Evolutionary conservation across 1,140 invertebrate species (phyloP), one percentile per base, ranked within the genome.

Genomic region (Aricia agestis): DNA sequence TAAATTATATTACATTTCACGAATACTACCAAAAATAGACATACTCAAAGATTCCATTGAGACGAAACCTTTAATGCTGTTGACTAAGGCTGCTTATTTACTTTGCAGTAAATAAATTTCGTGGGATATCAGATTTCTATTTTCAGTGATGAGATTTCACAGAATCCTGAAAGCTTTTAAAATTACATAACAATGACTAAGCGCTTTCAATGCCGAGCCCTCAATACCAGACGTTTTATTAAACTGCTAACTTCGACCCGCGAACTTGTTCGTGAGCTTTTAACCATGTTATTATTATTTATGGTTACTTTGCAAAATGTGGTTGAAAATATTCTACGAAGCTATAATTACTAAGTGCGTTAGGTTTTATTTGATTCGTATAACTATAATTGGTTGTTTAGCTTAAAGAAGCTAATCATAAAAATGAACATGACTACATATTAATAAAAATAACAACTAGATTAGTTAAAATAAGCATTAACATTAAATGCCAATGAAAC

Each of bases 101-200:
- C 13, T 52, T 52, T 52, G 13, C 45, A 52, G 45, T 52, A 52
- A 52, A 52, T 52, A 52, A 52, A 52, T 52, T 52, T 15, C 4
- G 45, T 15, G 45, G 0, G 13, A 52, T 52, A 52, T 52, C 45
- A 52, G 13, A 15, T 52, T 52, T 52, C 45, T 13, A 52, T 52
- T 36, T 52, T 52, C 45, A 52, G 45, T 52, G 45, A 52, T 15
- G 45, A 52, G 45, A 52, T 52, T 52, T 13, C 45, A 52, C 10
- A 52, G 45, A 52, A 52, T 52, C 45, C 45, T 52, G 45, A 52
- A 52, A 52, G 45, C 45, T 52, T 52, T 52, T 52, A 52, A 52
- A 52, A 52, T 52, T 52, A 52, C 45, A 52, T 52, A 52, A 52
- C 45, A 52, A 52, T 52, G 45, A 52, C 45, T 52, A 52, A 52